Evolutionary conservation across 2,888 invertebrate species (phyloP).

Genomic region (Rutpela maculata): DNA sequence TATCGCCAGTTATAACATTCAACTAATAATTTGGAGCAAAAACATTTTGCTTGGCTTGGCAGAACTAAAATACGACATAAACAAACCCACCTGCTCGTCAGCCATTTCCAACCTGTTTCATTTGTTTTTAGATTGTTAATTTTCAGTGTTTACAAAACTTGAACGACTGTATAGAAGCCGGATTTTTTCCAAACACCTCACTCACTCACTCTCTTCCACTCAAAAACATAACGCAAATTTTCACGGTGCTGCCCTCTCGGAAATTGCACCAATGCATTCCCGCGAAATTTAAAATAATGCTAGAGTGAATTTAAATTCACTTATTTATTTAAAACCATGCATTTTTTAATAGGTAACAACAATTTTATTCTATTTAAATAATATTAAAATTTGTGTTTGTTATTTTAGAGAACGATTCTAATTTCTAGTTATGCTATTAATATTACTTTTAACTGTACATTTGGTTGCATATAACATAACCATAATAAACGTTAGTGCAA

Average conservation of each 20-base stretch:
- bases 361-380: background rate
- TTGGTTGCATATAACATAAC: background rate
- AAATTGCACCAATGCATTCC: background rate
- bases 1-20: conserved; percentile 28
- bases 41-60: conserved; percentile 7
- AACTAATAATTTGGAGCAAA: conserved; percentile 23
- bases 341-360: background rate
- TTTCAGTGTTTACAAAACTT: conserved; percentile 44
- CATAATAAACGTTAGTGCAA: too few species aligned
- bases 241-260: conserved; percentile 48
- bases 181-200: conserved; percentile 54
- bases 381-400: background rate
- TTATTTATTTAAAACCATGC: background rate
- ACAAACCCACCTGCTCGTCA: conserved; percentile 85
- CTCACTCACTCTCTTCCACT: conserved; percentile 56
- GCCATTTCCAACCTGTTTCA: conserved; percentile 80
- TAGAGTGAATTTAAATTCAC: background rate
- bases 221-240: conserved; percentile 63
- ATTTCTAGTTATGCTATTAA: background rate
- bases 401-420: background rate
- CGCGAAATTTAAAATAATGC: conserved; percentile 26
- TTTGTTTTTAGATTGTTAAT: conserved; percentile 64
- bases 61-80: conserved; percentile 47
- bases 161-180: conserved; percentile 50
- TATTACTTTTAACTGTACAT: background rate